Percentiles rank a stretch among this genome's conserved stretches.
Evolutionary conservation across 2,797 vertebrate species (phyloP).

Genomic region (Muscicapa striata): DNA sequence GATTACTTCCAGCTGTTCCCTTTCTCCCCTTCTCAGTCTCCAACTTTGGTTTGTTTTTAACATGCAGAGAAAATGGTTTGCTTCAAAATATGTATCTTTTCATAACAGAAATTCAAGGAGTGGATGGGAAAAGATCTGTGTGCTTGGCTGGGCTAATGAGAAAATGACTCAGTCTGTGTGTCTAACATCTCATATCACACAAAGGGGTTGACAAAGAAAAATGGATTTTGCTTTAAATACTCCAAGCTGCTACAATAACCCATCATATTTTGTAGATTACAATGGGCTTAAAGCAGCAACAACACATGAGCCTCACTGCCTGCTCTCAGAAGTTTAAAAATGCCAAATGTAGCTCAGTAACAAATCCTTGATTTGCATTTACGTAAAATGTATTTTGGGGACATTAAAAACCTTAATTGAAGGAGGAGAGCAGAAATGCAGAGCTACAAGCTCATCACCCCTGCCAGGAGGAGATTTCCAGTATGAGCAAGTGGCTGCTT

Average conservation of each 20-base stretch:
- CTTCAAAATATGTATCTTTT: conserved; percentile 64
- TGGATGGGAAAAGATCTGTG: not conserved
- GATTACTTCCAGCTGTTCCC: not conserved
- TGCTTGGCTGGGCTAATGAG: conserved; percentile 62
- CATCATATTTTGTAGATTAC: conserved; percentile 36
- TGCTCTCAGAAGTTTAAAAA: not conserved
- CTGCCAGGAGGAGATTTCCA: not conserved
- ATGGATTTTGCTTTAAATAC: conserved; percentile 55
- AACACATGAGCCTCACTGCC: not conserved
- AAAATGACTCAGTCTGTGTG: conserved; percentile 27
- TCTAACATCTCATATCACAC: conserved; percentile 8
- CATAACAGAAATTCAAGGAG: conserved; percentile 47
- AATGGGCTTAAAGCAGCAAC: not conserved
- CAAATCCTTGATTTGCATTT: conserved; percentile 2
- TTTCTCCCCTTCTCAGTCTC: not conserved
- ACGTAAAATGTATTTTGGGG: not conserved
- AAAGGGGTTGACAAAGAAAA: conserved; percentile 71
- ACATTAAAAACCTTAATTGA: conserved; percentile 17
- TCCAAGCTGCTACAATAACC: not conserved
- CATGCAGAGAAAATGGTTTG: conserved; percentile 14
- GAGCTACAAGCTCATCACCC: not conserved
- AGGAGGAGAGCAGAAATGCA: not conserved
- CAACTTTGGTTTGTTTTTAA: conserved; percentile 13
- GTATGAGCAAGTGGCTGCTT: not conserved
- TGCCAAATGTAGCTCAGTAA: not conserved